Percentiles rank a stretch among this genome's conserved stretches.
Evolutionary conservation across 2,888 invertebrate species (phyloP).

Genomic region (Phlogophora meticulosa): DNA sequence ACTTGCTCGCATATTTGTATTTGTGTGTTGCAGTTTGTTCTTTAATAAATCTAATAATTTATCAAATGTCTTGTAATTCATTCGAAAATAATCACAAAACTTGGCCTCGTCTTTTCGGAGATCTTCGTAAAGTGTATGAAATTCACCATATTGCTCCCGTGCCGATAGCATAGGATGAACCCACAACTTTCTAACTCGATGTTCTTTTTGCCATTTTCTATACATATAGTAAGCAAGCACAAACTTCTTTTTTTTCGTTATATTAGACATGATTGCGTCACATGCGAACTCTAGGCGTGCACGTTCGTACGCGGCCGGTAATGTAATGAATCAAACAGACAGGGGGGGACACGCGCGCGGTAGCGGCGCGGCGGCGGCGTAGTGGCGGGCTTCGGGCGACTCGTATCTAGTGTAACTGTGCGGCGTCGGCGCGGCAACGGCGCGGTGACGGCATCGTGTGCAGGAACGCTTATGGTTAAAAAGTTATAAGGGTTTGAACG

Average conservation of each 20-base stretch:
- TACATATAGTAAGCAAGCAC: conserved; percentile 49
- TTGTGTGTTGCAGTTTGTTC: conserved; percentile 55
- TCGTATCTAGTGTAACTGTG: no score
- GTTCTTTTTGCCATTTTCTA: conserved; percentile 56
- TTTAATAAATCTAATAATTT: conserved; percentile 56
- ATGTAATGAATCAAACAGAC: no score
- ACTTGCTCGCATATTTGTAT: conserved; percentile 52
- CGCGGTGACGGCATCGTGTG: no score
- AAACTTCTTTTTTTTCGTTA: conserved; percentile 44
- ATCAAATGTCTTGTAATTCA: conserved; percentile 59
- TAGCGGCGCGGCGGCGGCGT: no score
- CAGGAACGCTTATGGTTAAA: no score
- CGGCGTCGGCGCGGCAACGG: no score
- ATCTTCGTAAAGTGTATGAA: conserved; percentile 60
- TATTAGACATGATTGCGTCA: conserved; percentile 22
- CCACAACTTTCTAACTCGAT: conserved; percentile 54
- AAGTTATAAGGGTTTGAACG: no score
- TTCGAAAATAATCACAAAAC: conserved; percentile 60
- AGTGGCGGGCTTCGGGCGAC: no score
- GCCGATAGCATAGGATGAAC: conserved; percentile 50
- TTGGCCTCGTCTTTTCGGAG: conserved; percentile 56
- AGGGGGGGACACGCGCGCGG: no score
- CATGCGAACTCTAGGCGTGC: no score
- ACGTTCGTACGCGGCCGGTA: no score
- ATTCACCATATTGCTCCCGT: conserved; percentile 59